A percentile compares a stretch with the other conserved stretches of the same genome.
These are phyloP conservation scores for Bufo gargarizans DNA, from an alignment of 2,113 vertebrate genomes.

Conservation along the genomic window DNA sequence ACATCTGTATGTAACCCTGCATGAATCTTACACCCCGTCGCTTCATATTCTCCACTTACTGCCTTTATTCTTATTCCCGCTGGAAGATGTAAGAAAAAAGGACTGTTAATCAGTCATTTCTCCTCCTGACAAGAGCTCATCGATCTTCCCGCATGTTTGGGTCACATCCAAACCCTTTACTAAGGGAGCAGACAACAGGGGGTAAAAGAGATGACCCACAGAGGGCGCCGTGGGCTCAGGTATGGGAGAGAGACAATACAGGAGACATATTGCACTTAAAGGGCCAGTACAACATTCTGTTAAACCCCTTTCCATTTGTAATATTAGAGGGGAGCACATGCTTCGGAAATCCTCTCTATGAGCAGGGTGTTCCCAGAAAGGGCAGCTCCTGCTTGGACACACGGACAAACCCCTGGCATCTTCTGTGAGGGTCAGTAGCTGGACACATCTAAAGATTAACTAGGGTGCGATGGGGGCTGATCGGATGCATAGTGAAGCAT, in stretches of 20 bases:
- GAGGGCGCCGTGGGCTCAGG: background rate
- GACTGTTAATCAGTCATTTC: background rate
- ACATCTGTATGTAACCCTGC: background rate
- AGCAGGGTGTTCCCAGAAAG: no score
- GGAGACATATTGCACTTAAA: no score
- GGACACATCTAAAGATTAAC: no score
- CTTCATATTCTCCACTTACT: no score
- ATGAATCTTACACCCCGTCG: background rate
- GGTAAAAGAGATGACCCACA: background rate
- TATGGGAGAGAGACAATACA: background rate
- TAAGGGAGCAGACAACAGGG: background rate
- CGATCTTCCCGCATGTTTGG: background rate
- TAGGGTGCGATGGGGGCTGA: no score
- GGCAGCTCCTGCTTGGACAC: background rate
- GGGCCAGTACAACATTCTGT: no score
- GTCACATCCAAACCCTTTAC: background rate
- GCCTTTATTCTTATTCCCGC: background rate
- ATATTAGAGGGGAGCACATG: no score
- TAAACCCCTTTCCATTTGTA: no score
- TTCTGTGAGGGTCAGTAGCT: no score
- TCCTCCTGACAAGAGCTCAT: background rate
- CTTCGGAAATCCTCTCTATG: background rate
- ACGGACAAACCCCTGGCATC: no score
- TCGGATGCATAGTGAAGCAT: no score
- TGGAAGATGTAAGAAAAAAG: background rate